Conservation (phyloP, 2,888 invertebrate genomes). For the Reticulitermes lucifugus region DNA sequence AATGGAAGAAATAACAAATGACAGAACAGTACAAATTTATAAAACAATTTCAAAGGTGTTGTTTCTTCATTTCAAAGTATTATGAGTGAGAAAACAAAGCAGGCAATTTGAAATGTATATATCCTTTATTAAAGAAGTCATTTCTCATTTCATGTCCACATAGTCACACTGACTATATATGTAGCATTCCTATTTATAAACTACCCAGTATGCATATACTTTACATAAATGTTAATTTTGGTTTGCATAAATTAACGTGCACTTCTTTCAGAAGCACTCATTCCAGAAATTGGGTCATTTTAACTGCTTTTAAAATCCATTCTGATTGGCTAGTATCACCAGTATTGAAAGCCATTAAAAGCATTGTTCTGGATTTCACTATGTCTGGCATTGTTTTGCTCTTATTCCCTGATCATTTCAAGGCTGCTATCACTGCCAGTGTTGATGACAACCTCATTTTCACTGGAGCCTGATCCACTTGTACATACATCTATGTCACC, state of each 20-base stretch:
- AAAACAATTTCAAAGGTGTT: constrained; percentile 24
- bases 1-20: constrained; percentile 25
- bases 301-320: too few species aligned
- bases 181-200: too few species aligned
- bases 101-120: not conserved
- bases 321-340: too few species aligned
- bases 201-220: too few species aligned
- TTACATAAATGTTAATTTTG: too few species aligned
- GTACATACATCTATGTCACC: constrained; percentile 67
- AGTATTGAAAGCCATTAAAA: too few species aligned
- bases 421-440: constrained; percentile 65
- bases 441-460: constrained; percentile 75
- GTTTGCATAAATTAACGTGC: too few species aligned
- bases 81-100: constrained; percentile 2
- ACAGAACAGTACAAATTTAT: constrained; percentile 39
- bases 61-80: constrained; percentile 21
- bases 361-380: not conserved
- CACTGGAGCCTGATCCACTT: constrained; percentile 75
- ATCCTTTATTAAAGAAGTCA: constrained; percentile 15
- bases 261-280: too few species aligned
- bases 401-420: constrained; percentile 63
- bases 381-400: not conserved
- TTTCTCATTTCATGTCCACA: not conserved
- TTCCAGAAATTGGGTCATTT: too few species aligned
- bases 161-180: too few species aligned